Evolutionary conservation across 2,888 invertebrate genomes (phyloP), one percentile per base, ranked within the genome.

Genomic region (Lamproptera curius): DNA sequence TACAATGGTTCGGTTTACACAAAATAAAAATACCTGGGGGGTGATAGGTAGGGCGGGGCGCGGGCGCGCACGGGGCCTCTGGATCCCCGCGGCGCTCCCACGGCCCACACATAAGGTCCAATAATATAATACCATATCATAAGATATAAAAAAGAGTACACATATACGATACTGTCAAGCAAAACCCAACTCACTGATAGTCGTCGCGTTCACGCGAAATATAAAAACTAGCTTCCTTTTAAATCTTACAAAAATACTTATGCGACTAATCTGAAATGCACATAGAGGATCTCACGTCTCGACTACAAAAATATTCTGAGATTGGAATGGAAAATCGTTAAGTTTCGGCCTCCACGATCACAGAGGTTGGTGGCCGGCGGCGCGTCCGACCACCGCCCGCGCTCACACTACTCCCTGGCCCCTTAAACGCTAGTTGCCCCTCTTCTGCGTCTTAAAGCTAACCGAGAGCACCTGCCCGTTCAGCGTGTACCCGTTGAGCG

Each of bases 181-280:
- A 84, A n/a, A n/a, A 84, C 77, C 78, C 74, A 85, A 83, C 80
- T 79, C 80, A 80, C 80, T 9, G 70, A 75, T 76, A 82, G 86
- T 86, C 85, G 86, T 79, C 81, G 83, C 80, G 73, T 83, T 85
- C 84, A 76, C 74, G 81, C 82, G 73, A 76, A 23, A 73, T 83
- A 82, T 74, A 84, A 81, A n/a, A 85, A 83, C 81, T 83, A 86
- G 77, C n/a, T n/a, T n/a, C n/a, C n/a, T n/a, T 73, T 82, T 78
- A 77, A 83, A 82, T 81, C 87, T 87, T 88, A 88, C 79, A 87
- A 88, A 88, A 88, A 86, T 86, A 86, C 87, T 88, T 87, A 86
- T 80, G 77, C 72, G 73, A 77, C 83, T 86, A 86, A 79, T 86
- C 76, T 83, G 77, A 86, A 87, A 86, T 86, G 86, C 87, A 87